phyloP scores from a whole-genome alignment of 92 coral and sea anemone species.

The Ricordea florida region DNA sequence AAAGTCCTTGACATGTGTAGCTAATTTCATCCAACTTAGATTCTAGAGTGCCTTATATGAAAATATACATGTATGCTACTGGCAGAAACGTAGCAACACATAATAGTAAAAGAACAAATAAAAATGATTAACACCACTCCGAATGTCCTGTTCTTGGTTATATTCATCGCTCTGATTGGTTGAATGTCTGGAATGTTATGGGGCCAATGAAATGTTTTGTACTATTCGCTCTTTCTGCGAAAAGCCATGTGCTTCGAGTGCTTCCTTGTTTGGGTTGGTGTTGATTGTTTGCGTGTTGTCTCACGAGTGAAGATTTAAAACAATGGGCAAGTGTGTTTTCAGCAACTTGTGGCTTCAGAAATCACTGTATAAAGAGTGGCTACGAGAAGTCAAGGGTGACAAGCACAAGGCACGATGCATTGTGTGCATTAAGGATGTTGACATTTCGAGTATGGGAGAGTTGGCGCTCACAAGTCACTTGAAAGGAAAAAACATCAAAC shows the following conservation, averaged over 20 bases:
- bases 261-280: constrained; percentile 20
- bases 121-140: constrained; percentile 25
- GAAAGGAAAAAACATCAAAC: constrained; percentile 32
- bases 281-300: constrained; percentile 5
- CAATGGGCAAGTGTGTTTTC: constrained; percentile 57
- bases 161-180: constrained; percentile 3
- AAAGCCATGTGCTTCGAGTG: constrained; percentile 39
- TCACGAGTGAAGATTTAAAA: constrained; percentile 31
- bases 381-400: constrained; percentile 20
- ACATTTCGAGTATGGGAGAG: constrained; percentile 62
- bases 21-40: constrained; percentile 46
- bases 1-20: constrained; percentile 31
- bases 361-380: constrained; percentile 47
- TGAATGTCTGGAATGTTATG: not conserved
- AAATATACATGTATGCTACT: constrained; percentile 49
- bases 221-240: constrained; percentile 36
- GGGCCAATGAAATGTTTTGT: constrained; percentile 12
- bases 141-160: constrained; percentile 8
- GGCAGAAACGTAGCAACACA: constrained; percentile 41
- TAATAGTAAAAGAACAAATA: constrained; percentile 7
- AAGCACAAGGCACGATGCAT: constrained; percentile 40
- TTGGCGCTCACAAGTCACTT: constrained; percentile 52
- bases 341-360: constrained; percentile 59
- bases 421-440: constrained; percentile 51
- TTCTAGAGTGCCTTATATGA: constrained; percentile 34